Evolutionary conservation across 2,888 invertebrate species (phyloP).

Genomic region (Microctonus brassicae): DNA sequence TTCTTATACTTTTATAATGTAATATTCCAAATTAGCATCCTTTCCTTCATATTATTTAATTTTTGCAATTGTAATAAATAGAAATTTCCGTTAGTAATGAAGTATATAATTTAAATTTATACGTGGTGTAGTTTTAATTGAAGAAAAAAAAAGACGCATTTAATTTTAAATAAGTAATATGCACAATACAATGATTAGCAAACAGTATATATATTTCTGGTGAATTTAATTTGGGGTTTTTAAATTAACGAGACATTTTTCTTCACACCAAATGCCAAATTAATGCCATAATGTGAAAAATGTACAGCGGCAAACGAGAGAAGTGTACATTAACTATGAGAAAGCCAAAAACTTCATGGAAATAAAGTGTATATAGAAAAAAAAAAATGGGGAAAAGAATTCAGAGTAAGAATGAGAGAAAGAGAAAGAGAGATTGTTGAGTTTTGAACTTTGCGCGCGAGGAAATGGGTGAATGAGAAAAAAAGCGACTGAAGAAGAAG

Average conservation of each 20-base stretch:
- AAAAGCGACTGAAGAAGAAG: slow-evolving; percentile 12
- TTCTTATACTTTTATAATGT: no score
- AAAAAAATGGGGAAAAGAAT: background rate
- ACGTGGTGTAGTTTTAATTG: no score
- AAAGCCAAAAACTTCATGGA: slow-evolving; percentile 7
- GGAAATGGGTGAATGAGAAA: slow-evolving; percentile 13
- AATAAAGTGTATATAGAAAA: background rate
- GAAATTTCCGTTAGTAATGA: no score
- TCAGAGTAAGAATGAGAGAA: slow-evolving; percentile 10
- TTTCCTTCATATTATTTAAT: no score
- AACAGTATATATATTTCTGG: background rate
- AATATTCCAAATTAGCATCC: no score
- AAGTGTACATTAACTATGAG: background rate
- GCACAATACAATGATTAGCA: no score
- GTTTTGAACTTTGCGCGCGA: slow-evolving; percentile 19
- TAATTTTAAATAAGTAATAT: no score
- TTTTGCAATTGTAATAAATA: no score
- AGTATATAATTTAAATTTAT: no score
- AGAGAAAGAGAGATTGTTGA: slow-evolving; percentile 21
- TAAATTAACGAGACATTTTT: background rate
- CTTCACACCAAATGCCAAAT: background rate
- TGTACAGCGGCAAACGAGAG: background rate
- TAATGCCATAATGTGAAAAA: slow-evolving; percentile 2
- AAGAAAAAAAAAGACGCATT: no score
- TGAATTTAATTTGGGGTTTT: slow-evolving; percentile 5